Evolutionary conservation across 92 coral and sea anemone species (phyloP).

Genomic region (Zoanthus gigantus): DNA sequence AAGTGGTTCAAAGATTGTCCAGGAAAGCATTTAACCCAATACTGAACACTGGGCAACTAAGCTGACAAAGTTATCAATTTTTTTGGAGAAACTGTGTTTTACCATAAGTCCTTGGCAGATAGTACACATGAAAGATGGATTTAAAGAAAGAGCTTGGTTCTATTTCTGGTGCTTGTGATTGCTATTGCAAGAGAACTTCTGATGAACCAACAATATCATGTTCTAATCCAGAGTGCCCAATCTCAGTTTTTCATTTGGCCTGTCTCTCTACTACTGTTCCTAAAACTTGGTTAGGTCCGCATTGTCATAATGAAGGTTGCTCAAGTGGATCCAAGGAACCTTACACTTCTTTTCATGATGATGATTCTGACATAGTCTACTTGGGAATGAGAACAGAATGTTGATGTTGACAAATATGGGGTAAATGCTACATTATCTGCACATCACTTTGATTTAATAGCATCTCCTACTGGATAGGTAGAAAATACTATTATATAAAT

Average conservation of each 20-base stretch:
- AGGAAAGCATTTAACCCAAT: neutral
- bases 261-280: neutral
- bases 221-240: neutral
- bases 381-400: neutral
- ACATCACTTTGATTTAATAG: neutral
- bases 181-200: neutral
- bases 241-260: neutral
- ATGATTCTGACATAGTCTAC: neutral
- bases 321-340: neutral
- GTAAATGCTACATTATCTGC: neutral
- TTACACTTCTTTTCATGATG: neutral
- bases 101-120: too few species aligned
- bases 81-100: too few species aligned
- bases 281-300: neutral
- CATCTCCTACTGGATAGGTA: slow-evolving; percentile 65
- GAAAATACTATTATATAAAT: slow-evolving; percentile 62
- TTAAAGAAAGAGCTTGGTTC: neutral
- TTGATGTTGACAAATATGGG: neutral
- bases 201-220: neutral
- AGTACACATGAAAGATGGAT: too few species aligned
- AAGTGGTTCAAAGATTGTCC: neutral
- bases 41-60: neutral
- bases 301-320: neutral
- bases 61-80: neutral
- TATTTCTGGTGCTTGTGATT: neutral